Conservation (phyloP, 2,113 vertebrate genomes). For the Phaethon lepturus region DNA sequence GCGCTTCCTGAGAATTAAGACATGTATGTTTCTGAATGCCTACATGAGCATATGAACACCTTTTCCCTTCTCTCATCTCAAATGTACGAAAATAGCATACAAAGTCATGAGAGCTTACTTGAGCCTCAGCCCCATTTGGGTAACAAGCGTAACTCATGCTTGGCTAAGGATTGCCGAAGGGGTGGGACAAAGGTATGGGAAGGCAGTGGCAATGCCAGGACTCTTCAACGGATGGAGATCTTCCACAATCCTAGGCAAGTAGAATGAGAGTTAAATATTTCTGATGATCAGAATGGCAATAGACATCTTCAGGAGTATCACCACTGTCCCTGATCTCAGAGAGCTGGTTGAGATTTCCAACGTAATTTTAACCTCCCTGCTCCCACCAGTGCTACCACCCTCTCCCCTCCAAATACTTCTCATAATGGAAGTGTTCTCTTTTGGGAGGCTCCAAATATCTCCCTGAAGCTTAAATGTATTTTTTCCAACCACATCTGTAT, state of each 20-base stretch:
- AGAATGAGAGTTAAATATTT: neutral
- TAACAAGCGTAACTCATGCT: neutral
- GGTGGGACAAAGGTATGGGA: neutral
- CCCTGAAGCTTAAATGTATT: neutral
- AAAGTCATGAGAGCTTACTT: neutral
- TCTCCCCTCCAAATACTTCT: neutral
- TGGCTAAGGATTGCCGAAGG: neutral
- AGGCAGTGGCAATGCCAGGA: neutral
- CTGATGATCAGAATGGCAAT: neutral
- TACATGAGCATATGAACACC: neutral
- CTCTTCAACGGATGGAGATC: neutral
- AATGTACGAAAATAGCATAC: neutral
- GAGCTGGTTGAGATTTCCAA: neutral
- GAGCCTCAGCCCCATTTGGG: neutral
- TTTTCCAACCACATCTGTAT: neutral
- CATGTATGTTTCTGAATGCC: neutral
- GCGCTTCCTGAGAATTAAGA: neutral
- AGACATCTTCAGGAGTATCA: neutral
- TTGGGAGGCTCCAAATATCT: neutral
- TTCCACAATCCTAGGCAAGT: neutral
- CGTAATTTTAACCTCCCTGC: accelerated
- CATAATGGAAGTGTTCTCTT: neutral
- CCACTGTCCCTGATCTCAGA: neutral
- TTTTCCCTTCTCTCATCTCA: neutral
- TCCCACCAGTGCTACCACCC: neutral